Conservation (phyloP, 2,797 vertebrate species). For the Gouania willdenowi region DNA sequence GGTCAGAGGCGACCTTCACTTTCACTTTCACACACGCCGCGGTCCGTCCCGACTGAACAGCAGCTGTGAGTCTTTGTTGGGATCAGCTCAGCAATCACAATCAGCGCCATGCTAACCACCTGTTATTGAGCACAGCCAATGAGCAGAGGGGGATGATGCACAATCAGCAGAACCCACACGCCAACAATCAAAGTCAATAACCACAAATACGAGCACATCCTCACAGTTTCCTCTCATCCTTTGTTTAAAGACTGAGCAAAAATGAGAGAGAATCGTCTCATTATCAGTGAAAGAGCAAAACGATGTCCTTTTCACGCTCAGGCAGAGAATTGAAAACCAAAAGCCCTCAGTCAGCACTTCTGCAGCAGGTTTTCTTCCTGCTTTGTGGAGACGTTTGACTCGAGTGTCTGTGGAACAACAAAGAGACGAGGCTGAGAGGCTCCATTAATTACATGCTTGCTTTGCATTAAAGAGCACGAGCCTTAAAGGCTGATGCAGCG, state of each 20-base stretch:
- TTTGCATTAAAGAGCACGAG: conserved; percentile 70
- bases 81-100: conserved; percentile 48
- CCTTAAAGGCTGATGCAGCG: conserved; percentile 59
- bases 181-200: no score
- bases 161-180: no score
- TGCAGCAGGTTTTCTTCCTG: conserved; percentile 65
- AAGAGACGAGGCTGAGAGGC: conserved; percentile 70
- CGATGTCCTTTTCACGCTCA: conserved; percentile 31
- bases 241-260: no score
- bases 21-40: conserved; percentile 55
- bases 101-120: conserved; percentile 59
- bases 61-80: conserved; percentile 72
- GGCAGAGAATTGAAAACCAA: conserved; percentile 25
- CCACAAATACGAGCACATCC: no score
- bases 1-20: conserved; percentile 63
- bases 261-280: conserved; percentile 11
- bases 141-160: no score
- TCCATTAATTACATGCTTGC: conserved; percentile 78
- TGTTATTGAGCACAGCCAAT: conserved; percentile 64
- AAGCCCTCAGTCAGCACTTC: conserved; percentile 72
- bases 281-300: conserved; percentile 16
- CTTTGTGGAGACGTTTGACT: conserved; percentile 75
- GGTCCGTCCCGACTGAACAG: conserved; percentile 68
- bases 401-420: conserved; percentile 75
- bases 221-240: no score